phyloP scores from a whole-genome alignment of 2,888 invertebrate species.

The Caenorhabditis plicata region DNA sequence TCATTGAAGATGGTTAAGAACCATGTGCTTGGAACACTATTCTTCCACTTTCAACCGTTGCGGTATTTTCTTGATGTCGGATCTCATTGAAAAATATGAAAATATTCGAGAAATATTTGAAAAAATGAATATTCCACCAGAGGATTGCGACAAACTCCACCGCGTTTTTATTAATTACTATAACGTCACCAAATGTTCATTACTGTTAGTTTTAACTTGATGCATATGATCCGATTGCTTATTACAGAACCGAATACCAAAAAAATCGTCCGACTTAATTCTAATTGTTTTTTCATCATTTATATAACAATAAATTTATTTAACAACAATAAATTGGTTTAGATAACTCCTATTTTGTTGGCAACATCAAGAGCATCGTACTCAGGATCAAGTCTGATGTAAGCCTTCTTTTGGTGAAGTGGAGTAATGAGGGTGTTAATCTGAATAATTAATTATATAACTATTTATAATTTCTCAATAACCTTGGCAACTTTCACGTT shows the following conservation, averaged over 20 bases:
- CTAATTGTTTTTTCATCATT: constrained; percentile 15
- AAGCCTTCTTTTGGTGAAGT: constrained; percentile 98
- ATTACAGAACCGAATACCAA: neutral
- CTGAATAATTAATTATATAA: constrained; percentile 33
- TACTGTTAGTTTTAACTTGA: neutral
- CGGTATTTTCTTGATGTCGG: neutral
- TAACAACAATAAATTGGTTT: constrained; percentile 36
- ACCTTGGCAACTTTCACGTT: constrained; percentile 98
- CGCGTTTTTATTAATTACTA: constrained; percentile 10
- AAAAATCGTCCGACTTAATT: neutral
- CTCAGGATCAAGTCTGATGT: constrained; percentile 91
- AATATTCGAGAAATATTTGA: constrained; percentile 1
- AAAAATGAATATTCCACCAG: neutral
- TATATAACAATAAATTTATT: constrained; percentile 13
- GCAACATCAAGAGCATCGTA: constrained; percentile 99
- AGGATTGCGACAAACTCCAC: neutral
- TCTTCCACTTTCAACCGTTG: neutral
- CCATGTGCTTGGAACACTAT: neutral
- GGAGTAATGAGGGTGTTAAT: constrained; percentile 71
- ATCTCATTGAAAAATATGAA: constrained; percentile 5
- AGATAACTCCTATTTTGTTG: constrained; percentile 74
- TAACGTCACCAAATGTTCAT: neutral
- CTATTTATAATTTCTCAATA: neutral
- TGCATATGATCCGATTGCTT: neutral
- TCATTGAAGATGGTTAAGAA: constrained; percentile 3